Evolutionary conservation across 2,888 invertebrate species (phyloP), one percentile per base, ranked within the genome.

Genomic region (Drosophila mayaguana): DNA sequence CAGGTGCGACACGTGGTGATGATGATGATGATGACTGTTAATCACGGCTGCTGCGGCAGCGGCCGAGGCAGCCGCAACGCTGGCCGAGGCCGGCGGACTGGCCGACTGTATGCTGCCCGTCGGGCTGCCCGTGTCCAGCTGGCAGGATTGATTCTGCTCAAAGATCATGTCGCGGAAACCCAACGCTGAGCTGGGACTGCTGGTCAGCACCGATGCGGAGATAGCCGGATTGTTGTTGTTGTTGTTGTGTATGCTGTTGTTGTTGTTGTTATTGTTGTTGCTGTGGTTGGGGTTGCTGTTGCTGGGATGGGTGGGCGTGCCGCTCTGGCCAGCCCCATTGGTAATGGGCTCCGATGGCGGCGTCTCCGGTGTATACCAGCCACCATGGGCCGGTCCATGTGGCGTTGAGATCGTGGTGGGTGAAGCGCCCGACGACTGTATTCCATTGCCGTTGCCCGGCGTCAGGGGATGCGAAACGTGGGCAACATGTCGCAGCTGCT

Each of bases 361-460:
- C 55, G 93, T 93, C 78, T 93, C 93, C 16, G 93, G 93, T 14
- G 93, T 92, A 72, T 93, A 93, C 93, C 93, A 93, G 54, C 93
- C 93, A 4, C 93, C 93, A 70, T 93, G 93, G 20, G 92, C 88
- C 20, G 92, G 92, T 11, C 92, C 92, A 67, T 91, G 92, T 4
- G 92, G 91, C 56, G 91, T 91, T 74, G 90, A 80, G 76, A 91
- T 91, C 74, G 90, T 86, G 38, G 91, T 91, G 57, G 91, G 91
- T 54, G 91, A 91, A 14, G 90, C 84, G 22, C 90, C 91, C 53
- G 91, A 88, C 1, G 91, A 90, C 40, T 87, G 87, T 7, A 83
- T 63, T 8, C 88, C 88, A n/a, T 86, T 86, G 34, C 83, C 86
- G 25, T 85, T 84, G 45, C 88, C 89, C 8, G 90, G 89, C 1